These are phyloP conservation scores for Hydroisotoma schaefferi DNA, from an alignment of 2,888 invertebrate species.

Conservation along the genomic window DNA sequence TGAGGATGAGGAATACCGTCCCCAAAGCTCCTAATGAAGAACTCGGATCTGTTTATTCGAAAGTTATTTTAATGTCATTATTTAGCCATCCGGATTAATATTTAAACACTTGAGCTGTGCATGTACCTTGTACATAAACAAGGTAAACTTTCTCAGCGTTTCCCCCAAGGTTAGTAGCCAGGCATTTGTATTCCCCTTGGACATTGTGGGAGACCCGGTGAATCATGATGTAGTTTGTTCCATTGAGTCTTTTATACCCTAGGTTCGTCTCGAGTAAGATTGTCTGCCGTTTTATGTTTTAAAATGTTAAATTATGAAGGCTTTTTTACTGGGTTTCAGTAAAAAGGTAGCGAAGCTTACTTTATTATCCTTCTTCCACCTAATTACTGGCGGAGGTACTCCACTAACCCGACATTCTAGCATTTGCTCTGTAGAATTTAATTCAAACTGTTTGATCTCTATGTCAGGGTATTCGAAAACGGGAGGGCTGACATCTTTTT, in stretches of 20 bases:
- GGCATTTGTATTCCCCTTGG: conserved; percentile 44
- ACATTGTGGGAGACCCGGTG: conserved; percentile 40
- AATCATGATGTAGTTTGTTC: conserved; percentile 36
- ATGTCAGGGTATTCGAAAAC: conserved; percentile 24
- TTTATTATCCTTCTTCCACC: conserved; percentile 46
- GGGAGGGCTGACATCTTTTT: conserved; percentile 39
- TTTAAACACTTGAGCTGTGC: neutral
- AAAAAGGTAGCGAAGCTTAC: conserved; percentile 17
- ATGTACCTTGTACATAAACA: conserved; percentile 36
- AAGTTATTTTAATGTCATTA: no score
- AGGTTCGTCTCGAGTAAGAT: conserved; percentile 28
- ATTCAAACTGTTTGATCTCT: conserved; percentile 24
- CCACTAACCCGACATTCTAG: conserved; percentile 32
- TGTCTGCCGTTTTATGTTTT: neutral
- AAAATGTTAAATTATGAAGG: no score
- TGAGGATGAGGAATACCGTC: conserved; percentile 24
- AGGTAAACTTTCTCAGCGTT: conserved; percentile 27
- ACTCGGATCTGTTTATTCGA: conserved; percentile 22
- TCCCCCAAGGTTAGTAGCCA: conserved; percentile 43
- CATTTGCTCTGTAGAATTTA: conserved; percentile 41
- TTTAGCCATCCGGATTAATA: neutral
- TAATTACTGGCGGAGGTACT: conserved; percentile 33
- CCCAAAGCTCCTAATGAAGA: conserved; percentile 23
- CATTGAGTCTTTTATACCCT: conserved; percentile 31
- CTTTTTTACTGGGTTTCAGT: neutral